These are phyloP conservation scores for Narcine bancroftii DNA, from an alignment of 2,113 vertebrate species.

Conservation along the genomic window DNA sequence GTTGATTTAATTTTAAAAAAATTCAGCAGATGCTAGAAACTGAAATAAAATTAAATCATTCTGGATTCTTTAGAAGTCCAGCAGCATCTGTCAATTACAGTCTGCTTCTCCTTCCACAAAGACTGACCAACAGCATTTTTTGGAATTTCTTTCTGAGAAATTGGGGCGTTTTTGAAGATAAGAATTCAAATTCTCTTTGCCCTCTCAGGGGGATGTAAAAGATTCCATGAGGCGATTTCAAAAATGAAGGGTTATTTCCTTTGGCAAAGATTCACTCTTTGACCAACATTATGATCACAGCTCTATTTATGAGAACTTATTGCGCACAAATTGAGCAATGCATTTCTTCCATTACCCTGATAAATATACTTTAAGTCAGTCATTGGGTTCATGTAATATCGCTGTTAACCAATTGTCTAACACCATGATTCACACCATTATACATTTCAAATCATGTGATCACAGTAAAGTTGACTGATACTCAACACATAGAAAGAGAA, in stretches of 20 bases:
- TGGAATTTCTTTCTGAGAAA: too few relatives aligned
- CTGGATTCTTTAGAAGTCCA: too few relatives aligned
- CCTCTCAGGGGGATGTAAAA: neutral
- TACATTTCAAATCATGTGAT: neutral
- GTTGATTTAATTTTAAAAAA: too few relatives aligned
- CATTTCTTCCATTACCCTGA: neutral
- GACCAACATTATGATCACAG: neutral
- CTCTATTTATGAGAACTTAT: neutral
- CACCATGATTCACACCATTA: neutral
- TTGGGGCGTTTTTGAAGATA: neutral
- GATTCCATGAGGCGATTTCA: neutral
- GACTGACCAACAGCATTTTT: too few relatives aligned
- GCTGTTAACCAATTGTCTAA: neutral
- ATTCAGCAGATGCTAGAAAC: too few relatives aligned
- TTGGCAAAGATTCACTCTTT: neutral
- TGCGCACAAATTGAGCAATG: neutral
- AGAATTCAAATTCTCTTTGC: neutral
- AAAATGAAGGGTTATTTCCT: neutral
- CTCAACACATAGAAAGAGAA: neutral
- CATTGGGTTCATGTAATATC: neutral
- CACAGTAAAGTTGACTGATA: neutral
- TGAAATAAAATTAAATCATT: too few relatives aligned
- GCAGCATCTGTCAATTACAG: too few relatives aligned
- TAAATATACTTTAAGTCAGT: neutral
- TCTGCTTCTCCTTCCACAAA: too few relatives aligned